Evolutionary conservation across 2,888 invertebrate genomes (phyloP), one percentile per base, ranked within the genome.

Genomic region (Coleophora deauratella): DNA sequence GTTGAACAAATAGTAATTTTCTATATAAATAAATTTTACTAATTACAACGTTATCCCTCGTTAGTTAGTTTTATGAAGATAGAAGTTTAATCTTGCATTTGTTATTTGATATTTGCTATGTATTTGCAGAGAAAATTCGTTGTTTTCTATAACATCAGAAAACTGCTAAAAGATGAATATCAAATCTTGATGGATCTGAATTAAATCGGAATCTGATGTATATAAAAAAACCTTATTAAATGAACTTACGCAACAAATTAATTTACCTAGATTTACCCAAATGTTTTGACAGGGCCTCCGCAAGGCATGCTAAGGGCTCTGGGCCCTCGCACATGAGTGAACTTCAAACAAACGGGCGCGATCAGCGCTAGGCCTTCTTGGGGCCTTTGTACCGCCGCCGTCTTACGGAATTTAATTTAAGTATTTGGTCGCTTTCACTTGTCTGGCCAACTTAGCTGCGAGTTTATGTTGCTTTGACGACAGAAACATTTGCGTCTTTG

Each of bases 371-470:
- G 76, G 71, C 70, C 67, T 77, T 78, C 82, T 81, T 81, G 21
- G 6, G 21, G 3, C 21, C 21, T 21, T 21, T 21, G 21, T 4
- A 21, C 21, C 6, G 21, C n/a, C 71, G 54, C 74, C 67, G 76
- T 75, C 78, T 70, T 57, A 50, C 50, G 73, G 77, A 81, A 81
- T 81, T 80, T 81, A 80, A 81, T 81, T 81, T 80, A 71, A 21
- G 21, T 21, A 21, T 21, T 21, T 21, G 21, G 21, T 21, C 21
- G 21, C 6, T 69, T 67, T 69, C 66, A 66, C 62, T 68, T 63
- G 62, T 62, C 66, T 54, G 33, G 14, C 48, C 39, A 54, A 51
- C 31, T 31, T 21, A 21, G 21, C 21, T 21, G 21, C 21, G 21
- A 21, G 21, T 21, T 21, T 21, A 35, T 27, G 27, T 27, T 35